Conservation (phyloP, 2,888 invertebrate genomes). For the Mimumesa dahlbomi region DNA sequence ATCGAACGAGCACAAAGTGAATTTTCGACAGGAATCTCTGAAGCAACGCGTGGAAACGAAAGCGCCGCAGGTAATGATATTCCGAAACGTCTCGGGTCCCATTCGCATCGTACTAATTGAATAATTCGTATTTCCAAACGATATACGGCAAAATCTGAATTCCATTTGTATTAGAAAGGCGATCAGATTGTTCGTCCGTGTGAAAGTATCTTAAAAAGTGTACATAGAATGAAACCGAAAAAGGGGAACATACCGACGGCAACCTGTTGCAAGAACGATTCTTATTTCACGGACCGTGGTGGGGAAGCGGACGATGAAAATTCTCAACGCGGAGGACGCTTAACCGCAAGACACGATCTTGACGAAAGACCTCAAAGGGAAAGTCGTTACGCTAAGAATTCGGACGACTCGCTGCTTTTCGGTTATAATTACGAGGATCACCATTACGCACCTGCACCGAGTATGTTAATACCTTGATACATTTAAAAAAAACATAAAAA, state of each 20-base stretch:
- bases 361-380: slow-evolving; percentile 19
- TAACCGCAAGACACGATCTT: slow-evolving; percentile 1
- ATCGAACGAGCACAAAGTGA: slow-evolving; percentile 22
- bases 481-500: too few relatives aligned
- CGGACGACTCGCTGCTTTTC: slow-evolving; percentile 26
- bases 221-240: not conserved
- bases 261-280: not conserved
- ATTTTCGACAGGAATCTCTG: slow-evolving; percentile 7
- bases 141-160: not conserved
- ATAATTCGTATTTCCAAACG: not conserved
- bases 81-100: too few relatives aligned
- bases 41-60: not conserved
- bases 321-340: slow-evolving; percentile 3
- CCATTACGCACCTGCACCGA: too few relatives aligned
- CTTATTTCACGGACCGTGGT: slow-evolving; percentile 24
- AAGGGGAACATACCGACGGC: not conserved
- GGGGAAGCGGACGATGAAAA: slow-evolving; percentile 40
- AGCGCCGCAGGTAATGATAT: not conserved
- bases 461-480: too few relatives aligned
- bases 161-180: slow-evolving; percentile 1
- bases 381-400: slow-evolving; percentile 10
- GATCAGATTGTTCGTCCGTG: not conserved
- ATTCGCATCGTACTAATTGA: not conserved
- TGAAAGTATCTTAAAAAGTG: not conserved
- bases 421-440: slow-evolving; percentile 21